Evolutionary conservation across 35 echinoderm and acorn worm species (phyloP).

Genomic region (Patiria miniata): DNA sequence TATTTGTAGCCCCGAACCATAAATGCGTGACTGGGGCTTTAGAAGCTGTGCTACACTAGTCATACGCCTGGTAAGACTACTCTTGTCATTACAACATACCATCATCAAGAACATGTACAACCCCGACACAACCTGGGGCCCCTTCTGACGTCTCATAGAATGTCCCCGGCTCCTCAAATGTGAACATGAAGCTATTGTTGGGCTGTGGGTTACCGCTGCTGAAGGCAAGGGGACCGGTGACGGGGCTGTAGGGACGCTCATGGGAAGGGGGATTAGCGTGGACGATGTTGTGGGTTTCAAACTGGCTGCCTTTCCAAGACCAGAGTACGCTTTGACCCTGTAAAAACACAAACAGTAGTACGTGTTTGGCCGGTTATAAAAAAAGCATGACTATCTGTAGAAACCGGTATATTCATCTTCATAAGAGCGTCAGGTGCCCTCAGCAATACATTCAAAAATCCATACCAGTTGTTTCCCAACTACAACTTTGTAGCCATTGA

Average conservation of each 20-base stretch:
- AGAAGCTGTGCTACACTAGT: too few species aligned
- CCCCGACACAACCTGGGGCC: conserved; percentile 34
- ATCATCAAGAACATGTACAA: conserved; percentile 57
- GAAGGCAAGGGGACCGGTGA: conserved; percentile 40
- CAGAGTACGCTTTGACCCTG: conserved; percentile 61
- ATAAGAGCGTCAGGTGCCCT: too few species aligned
- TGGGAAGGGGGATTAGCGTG: conserved; percentile 55
- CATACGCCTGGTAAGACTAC: too few species aligned
- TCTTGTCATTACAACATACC: conserved; percentile 33
- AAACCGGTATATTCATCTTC: too few species aligned
- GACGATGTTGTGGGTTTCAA: conserved; percentile 72
- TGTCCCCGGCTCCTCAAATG: conserved; percentile 49
- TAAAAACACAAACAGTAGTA: not conserved
- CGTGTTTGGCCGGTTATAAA: too few species aligned
- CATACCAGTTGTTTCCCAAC: too few species aligned
- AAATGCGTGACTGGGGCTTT: too few species aligned
- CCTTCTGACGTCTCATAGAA: conserved; percentile 68
- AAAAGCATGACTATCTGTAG: too few species aligned
- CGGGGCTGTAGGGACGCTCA: conserved; percentile 26
- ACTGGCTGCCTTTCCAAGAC: conserved; percentile 66
- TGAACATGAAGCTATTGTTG: conserved; percentile 59
- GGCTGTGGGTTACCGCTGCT: conserved; percentile 34
- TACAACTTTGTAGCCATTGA: too few species aligned
- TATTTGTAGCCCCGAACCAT: too few species aligned
- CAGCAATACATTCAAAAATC: too few species aligned